A percentile compares a stretch with the other conserved stretches of the same genome.
These are phyloP conservation scores for Perithous albicinctus DNA, from an alignment of 2,888 invertebrate species.

Conservation along the genomic window DNA sequence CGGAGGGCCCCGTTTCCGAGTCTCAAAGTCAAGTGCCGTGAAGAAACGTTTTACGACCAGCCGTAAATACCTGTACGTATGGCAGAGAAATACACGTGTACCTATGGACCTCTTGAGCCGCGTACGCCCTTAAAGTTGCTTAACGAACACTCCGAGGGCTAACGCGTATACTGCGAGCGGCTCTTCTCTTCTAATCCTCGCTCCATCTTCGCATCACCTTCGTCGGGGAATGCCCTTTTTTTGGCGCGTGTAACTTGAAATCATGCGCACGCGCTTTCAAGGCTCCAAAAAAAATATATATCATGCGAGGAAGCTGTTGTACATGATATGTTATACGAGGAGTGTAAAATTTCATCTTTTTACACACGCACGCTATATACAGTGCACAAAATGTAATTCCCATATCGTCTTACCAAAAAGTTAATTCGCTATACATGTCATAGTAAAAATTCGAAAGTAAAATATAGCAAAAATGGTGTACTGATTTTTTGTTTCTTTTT, in stretches of 20 bases:
- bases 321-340: conserved; percentile 19
- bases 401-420: no score
- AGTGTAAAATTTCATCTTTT: conserved; percentile 13
- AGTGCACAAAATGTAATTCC: no score
- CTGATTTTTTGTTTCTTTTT: no score
- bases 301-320: conserved; percentile 22
- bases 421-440: no score
- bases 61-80: conserved; percentile 67
- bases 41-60: conserved; percentile 69
- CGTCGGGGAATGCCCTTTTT: conserved; percentile 54
- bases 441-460: no score
- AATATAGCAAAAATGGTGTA: no score
- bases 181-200: conserved; percentile 38
- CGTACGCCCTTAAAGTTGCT: conserved; percentile 56
- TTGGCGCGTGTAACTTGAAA: conserved; percentile 42
- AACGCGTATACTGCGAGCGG: conserved; percentile 27
- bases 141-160: conserved; percentile 65
- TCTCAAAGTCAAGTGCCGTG: conserved; percentile 67
- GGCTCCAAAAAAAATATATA: conserved; percentile 49
- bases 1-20: conserved; percentile 20
- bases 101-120: not conserved
- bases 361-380: no score
- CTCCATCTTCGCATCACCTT: conserved; percentile 42
- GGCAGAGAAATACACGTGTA: conserved; percentile 26
- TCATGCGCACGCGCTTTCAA: conserved; percentile 29